Evolutionary conservation across 2,113 vertebrate species (phyloP).

Genomic region (Cynopterus brachyotis): DNA sequence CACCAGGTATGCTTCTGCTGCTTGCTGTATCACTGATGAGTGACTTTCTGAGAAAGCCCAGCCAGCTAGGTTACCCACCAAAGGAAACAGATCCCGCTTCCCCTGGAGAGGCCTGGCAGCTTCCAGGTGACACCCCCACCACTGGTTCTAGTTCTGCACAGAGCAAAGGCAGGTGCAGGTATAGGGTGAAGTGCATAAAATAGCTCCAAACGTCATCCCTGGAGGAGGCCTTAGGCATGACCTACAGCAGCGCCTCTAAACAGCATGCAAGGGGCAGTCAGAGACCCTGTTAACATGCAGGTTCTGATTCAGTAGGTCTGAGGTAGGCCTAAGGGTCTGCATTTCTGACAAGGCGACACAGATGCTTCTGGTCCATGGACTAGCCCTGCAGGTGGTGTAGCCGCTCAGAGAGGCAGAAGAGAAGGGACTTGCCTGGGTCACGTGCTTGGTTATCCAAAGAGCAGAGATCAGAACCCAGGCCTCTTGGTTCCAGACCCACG

Average conservation of each 20-base stretch:
- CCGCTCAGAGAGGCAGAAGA: neutral
- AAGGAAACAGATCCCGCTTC: neutral
- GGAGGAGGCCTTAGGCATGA: neutral
- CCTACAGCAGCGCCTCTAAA: neutral
- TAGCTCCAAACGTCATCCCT: neutral
- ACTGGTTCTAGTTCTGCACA: no score
- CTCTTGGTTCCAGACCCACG: neutral
- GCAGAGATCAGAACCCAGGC: neutral
- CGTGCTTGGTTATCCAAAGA: neutral
- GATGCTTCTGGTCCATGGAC: neutral
- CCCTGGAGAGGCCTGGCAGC: neutral
- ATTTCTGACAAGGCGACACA: neutral
- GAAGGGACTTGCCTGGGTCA: neutral
- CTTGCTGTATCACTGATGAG: neutral
- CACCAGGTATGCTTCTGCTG: neutral
- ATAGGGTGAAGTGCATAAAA: neutral
- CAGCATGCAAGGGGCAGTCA: fast-evolving
- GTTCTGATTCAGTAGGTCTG: neutral
- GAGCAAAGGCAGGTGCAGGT: neutral
- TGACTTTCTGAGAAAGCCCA: neutral
- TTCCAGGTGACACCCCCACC: neutral
- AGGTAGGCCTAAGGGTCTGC: neutral
- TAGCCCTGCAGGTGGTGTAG: neutral
- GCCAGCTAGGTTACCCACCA: neutral
- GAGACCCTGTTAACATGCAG: neutral